Evolutionary conservation across 2,888 invertebrate species (phyloP).

Genomic region (Gnatocerus cornutus): DNA sequence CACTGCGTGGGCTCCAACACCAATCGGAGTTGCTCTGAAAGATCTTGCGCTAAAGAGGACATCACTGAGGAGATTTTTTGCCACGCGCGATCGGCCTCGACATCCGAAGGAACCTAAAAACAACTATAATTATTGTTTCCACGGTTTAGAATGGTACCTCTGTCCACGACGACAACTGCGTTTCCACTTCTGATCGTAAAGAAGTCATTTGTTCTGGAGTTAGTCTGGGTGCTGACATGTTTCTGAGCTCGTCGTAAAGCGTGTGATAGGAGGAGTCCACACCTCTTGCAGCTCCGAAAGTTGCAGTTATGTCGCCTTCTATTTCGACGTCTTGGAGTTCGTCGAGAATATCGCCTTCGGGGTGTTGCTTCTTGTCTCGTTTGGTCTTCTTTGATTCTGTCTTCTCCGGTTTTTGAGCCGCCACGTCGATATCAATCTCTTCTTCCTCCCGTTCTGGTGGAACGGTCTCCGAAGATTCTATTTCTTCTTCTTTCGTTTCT

Average conservation of each 20-base stretch:
- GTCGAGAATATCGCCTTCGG: constrained; percentile 74
- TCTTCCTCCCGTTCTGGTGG: constrained; percentile 64
- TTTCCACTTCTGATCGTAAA: constrained; percentile 71
- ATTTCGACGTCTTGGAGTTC: neutral
- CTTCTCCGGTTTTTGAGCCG: constrained; percentile 72
- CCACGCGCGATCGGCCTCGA: constrained; percentile 76
- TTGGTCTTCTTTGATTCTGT: constrained; percentile 68
- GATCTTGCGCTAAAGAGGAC: constrained; percentile 81
- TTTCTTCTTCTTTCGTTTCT: constrained; percentile 75
- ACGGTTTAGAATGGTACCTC: constrained; percentile 62
- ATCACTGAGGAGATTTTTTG: constrained; percentile 76
- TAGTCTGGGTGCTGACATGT: constrained; percentile 57
- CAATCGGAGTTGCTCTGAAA: constrained; percentile 94
- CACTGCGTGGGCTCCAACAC: constrained; percentile 97
- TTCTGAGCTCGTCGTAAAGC: constrained; percentile 64
- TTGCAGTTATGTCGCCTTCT: constrained; percentile 70
- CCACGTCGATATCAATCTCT: constrained; percentile 56
- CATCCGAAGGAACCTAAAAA: constrained; percentile 64
- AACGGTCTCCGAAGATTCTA: constrained; percentile 74
- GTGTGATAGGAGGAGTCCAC: constrained; percentile 87
- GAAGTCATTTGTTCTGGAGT: constrained; percentile 69
- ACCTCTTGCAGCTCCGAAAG: constrained; percentile 79
- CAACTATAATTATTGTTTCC: too few species aligned
- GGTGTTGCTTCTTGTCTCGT: constrained; percentile 71
- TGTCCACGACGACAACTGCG: constrained; percentile 72